These are phyloP conservation scores for Drosophila glabriapex DNA, from an alignment of 2,888 invertebrate species.

Conservation along the genomic window DNA sequence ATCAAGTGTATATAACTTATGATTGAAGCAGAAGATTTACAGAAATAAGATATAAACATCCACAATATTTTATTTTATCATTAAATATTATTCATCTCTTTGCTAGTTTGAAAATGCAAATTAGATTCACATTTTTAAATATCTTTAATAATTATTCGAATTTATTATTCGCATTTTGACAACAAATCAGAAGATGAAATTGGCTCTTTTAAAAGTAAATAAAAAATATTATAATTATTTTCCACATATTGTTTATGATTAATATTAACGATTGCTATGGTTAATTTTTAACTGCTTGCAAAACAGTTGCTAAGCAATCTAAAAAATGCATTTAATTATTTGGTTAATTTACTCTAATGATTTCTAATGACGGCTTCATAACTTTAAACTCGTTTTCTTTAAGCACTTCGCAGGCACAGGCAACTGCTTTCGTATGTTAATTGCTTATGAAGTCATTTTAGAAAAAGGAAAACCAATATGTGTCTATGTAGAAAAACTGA, in stretches of 20 bases:
- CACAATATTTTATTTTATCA: not conserved
- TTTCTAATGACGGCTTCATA: slow-evolving; percentile 24
- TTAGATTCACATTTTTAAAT: not conserved
- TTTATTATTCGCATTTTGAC: not conserved
- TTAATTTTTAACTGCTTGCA: not conserved
- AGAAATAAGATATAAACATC: not conserved
- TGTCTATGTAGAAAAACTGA: slow-evolving; percentile 7
- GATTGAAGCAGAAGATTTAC: not conserved
- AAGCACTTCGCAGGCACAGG: not conserved
- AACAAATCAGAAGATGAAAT: not conserved
- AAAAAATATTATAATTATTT: not conserved
- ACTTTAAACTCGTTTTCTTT: not conserved
- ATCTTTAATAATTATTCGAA: not conserved
- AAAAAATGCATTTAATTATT: slow-evolving; percentile 19
- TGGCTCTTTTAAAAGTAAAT: not conserved
- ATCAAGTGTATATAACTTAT: slow-evolving; percentile 25
- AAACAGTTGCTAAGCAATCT: slow-evolving; percentile 15
- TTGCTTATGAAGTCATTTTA: slow-evolving; percentile 26
- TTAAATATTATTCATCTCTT: not conserved
- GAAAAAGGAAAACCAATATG: not conserved
- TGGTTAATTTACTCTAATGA: slow-evolving; percentile 30
- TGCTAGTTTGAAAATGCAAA: not conserved
- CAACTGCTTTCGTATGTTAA: slow-evolving; percentile 32
- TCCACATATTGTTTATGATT: not conserved
- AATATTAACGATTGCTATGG: not conserved